A percentile compares a stretch with the other conserved stretches of the same genome.
Evolutionary conservation across 2,888 invertebrate species (phyloP).

Genomic region (Oscheius sp.): DNA sequence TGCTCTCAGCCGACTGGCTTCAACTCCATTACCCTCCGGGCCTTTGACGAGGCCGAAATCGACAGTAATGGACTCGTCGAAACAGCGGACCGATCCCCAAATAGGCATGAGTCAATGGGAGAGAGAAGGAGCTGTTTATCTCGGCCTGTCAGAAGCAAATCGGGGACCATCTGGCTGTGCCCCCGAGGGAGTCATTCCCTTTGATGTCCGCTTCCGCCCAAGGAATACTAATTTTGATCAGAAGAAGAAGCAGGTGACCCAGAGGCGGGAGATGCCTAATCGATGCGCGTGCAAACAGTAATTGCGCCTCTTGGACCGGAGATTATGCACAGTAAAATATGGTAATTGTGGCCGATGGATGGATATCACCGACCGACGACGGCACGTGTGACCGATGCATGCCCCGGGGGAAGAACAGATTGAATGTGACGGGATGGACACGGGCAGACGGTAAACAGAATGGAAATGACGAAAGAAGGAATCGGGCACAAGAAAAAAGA

Average conservation of each 20-base stretch:
- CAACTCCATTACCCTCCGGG: slow-evolving; percentile 16
- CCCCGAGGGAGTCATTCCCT: not conserved
- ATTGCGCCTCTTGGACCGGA: slow-evolving; percentile 19
- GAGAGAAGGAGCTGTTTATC: slow-evolving; percentile 10
- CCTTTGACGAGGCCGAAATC: slow-evolving; percentile 4
- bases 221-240: not conserved
- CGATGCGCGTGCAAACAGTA: slow-evolving; percentile 29
- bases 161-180: not conserved
- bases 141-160: slow-evolving; percentile 5
- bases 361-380: slow-evolving; percentile 9
- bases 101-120: not conserved
- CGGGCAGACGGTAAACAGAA: slow-evolving; percentile 15
- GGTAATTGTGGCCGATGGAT: slow-evolving; percentile 20
- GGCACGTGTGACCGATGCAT: not conserved
- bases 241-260: slow-evolving; percentile 3
- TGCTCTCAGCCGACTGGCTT: slow-evolving; percentile 20
- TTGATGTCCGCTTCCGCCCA: slow-evolving; percentile 1
- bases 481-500: not conserved
- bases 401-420: slow-evolving; percentile 21
- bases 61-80: slow-evolving; percentile 7
- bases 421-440: slow-evolving; percentile 14
- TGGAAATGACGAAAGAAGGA: not conserved
- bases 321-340: slow-evolving; percentile 37
- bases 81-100: not conserved
- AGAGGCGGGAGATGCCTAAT: slow-evolving; percentile 11